Evolutionary conservation across 2,797 vertebrate genomes (phyloP), one percentile per base, ranked within the genome.

Genomic region (Myotis planiceps): DNA sequence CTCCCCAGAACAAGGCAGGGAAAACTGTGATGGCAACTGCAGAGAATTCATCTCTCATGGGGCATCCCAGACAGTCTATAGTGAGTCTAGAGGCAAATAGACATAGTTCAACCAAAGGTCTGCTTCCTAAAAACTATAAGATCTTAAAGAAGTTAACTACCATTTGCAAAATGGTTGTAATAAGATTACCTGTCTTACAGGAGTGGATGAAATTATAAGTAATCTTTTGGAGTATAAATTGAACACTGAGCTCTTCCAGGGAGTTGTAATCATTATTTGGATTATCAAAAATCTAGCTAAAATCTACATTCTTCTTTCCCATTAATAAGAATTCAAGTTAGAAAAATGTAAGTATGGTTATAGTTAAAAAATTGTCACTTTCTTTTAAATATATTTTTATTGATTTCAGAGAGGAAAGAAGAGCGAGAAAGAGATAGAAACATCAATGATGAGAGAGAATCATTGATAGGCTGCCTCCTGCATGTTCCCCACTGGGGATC

Each of bases 301-400:
- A 55, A 81, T 65, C 18, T 2, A 16, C 25, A 58, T 90, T 76
- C 60, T 51, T 27, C 21, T 88, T 25, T 27, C 12, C 71, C 6
- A 51, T 76, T 60, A 58, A 75, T 82, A 76, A 37, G 66, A 51
- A 75, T 51, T 71, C 34, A 83, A 90, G 27, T 5, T 42, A 60
- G 39, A 68, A 89, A 76, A 51, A 63, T 53, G 23, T 79, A 83
- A 83, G 8, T 4, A 34, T 75, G 49, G 2, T 80, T 16, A 53
- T 14, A 72, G 12, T 9, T 55, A 27, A 27, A 27, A 58, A 27
- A 12, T 15, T 63, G 6, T n/a, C 60, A n/a, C 6, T 63, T 63
- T n/a, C 60, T 27, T 58, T 58, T 58, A 13, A 27, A 58, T 27
- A 58, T 27, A 58, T 58, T 13, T 27, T 27, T 58, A 58, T 13